These are phyloP conservation scores for Polyodon spathula DNA, from an alignment of 2,113 vertebrate species.

Conservation along the genomic window DNA sequence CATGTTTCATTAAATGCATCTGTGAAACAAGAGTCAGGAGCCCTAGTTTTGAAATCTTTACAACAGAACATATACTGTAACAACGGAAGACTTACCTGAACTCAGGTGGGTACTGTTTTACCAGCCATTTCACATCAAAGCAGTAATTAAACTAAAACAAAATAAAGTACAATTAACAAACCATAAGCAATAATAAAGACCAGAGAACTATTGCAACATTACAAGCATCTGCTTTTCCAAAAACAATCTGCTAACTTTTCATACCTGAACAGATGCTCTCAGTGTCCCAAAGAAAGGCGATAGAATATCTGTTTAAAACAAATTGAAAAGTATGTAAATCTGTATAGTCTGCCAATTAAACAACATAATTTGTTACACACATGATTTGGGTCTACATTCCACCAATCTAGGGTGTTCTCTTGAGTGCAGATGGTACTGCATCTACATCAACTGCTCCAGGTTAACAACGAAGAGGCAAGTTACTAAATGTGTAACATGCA, in stretches of 20 bases:
- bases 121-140: slow-evolving; percentile 71
- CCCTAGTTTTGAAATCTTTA: not conserved
- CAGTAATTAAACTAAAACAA: slow-evolving; percentile 89
- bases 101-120: slow-evolving; percentile 77
- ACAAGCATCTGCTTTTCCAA: too few species aligned
- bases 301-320: too few species aligned
- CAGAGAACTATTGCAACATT: too few species aligned
- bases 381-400: slow-evolving; percentile 3
- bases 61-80: not conserved
- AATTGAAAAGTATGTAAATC: slow-evolving; percentile 66
- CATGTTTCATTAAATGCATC: not conserved
- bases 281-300: too few species aligned
- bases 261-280: too few species aligned
- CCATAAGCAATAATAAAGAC: too few species aligned
- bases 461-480: too few species aligned
- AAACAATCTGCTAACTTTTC: too few species aligned
- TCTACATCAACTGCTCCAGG: too few species aligned
- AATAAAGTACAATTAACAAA: slow-evolving; percentile 5
- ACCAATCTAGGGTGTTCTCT: too few species aligned
- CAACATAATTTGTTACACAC: slow-evolving; percentile 15
- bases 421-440: too few species aligned
- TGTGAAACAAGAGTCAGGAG: not conserved
- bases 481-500: too few species aligned
- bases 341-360: slow-evolving; percentile 95
- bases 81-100: slow-evolving; percentile 67